Evolutionary conservation across 2,797 vertebrate species (phyloP), one percentile per base, ranked within the genome.

Genomic region (Florisuga fusca): DNA sequence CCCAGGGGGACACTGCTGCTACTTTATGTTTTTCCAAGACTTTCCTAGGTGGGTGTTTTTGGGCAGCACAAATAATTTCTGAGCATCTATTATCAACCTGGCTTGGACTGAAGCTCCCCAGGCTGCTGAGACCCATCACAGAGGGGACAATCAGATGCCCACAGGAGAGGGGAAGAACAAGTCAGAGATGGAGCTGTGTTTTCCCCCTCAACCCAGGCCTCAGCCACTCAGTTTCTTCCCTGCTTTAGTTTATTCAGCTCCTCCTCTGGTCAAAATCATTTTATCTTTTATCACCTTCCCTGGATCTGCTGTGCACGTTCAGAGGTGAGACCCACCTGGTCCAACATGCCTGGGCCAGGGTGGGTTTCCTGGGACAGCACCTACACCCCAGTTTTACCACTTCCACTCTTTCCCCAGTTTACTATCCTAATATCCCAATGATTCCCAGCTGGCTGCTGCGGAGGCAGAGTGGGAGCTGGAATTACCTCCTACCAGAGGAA

Each of bases 271-370:
- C 67, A 11, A 78, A 73, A 55, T 22, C 1, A 45, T 29, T 51
- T 2, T 1, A 21, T 12, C 51, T 63, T 62, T 33, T 53, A 51
- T 48, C 2, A 0, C 34, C 51, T 71, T 75, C 1, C 1, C 41
- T 4, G 0, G 69, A 59, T 14, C 17, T 1, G 0, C 77, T 17
- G 25, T 16, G 48, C 1, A 0, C 0, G 4, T 50, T 27, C 1
- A 0, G 64, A 76, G 43, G 43, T 58, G 64, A 58, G 20, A 41
- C 36, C n/a, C 55, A 15, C 26, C 29, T 0, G 0, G 21, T 5
- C 33, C 54, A 5, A 0, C 58, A 6, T 36, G 1, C 0, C 43
- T 0, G 0, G 5, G 23, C 73, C 27, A 4, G 50, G 22, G 23
- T 7, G 45, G 26, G 29, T 58, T 85, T 85, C 71, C 50, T 7